A percentile compares a stretch with the other conserved stretches of the same genome.
These are phyloP conservation scores for Amaurobius ferox DNA, from an alignment of 2,888 invertebrate species.

Conservation along the genomic window DNA sequence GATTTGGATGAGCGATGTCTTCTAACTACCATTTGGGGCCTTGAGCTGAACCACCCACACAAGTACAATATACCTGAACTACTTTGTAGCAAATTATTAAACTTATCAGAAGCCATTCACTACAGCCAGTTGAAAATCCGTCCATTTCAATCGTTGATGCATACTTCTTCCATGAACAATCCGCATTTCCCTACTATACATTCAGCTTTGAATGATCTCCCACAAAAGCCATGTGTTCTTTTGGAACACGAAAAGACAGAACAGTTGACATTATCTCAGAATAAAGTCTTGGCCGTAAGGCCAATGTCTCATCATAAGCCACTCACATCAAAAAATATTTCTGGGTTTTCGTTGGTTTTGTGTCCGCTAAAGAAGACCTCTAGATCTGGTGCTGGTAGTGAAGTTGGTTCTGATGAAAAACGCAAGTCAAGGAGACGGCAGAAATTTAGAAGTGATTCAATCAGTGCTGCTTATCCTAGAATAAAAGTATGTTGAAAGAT, in stretches of 20 bases:
- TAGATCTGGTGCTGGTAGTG: slow-evolving; percentile 5
- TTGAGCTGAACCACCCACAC: slow-evolving; percentile 27
- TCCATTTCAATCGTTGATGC: slow-evolving; percentile 63
- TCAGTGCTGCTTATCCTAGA: slow-evolving; percentile 33
- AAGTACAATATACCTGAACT: slow-evolving; percentile 37
- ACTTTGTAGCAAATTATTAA: slow-evolving; percentile 53
- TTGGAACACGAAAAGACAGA: slow-evolving; percentile 39
- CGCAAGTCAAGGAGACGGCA: slow-evolving; percentile 50
- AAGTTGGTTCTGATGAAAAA: slow-evolving; percentile 42
- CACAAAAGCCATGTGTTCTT: slow-evolving; percentile 67
- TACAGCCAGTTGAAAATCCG: slow-evolving; percentile 62
- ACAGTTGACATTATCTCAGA: slow-evolving; percentile 26
- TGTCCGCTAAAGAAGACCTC: slow-evolving; percentile 36
- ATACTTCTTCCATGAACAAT: slow-evolving; percentile 41
- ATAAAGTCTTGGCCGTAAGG: slow-evolving; percentile 49
- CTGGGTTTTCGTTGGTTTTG: slow-evolving; percentile 49
- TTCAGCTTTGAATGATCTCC: slow-evolving; percentile 66
- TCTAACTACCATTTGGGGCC: slow-evolving; percentile 63
- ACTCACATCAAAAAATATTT: slow-evolving; percentile 27
- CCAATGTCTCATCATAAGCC: slow-evolving; percentile 48
- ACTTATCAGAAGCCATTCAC: slow-evolving; percentile 62
- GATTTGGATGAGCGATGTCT: slow-evolving; percentile 32
- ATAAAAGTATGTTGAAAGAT: slow-evolving; percentile 52
- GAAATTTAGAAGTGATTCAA: slow-evolving; percentile 61
- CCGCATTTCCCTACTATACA: slow-evolving; percentile 71